Conservation (phyloP, 2,797 vertebrate species). For the Chaetophractus vellerosus region DNA sequence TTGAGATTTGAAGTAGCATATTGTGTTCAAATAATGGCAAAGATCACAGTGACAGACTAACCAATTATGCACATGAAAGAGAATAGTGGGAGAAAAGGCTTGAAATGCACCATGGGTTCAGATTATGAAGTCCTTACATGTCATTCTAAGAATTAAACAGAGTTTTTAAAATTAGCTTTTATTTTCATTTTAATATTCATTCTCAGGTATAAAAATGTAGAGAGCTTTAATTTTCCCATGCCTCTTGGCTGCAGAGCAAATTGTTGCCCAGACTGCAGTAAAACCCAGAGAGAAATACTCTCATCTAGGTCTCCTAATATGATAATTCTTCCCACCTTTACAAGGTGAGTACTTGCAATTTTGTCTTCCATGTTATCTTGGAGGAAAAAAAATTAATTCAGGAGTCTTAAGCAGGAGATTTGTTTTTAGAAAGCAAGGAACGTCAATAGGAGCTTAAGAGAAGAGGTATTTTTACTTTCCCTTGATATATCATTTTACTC, state of each 20-base stretch:
- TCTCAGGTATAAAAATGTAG: not conserved
- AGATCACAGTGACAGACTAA: not conserved
- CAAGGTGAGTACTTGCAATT: slow-evolving; percentile 8
- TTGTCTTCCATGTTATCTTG: slow-evolving; percentile 22
- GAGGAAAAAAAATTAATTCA: not conserved
- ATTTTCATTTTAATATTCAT: slow-evolving; percentile 17
- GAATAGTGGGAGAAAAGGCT: not conserved
- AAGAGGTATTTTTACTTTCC: not conserved
- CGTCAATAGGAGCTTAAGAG: not conserved
- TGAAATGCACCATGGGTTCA: not conserved
- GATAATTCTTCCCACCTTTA: slow-evolving; percentile 2
- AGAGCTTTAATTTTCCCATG: not conserved
- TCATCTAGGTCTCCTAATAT: not conserved
- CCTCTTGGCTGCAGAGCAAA: not conserved
- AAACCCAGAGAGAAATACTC: slow-evolving; percentile 41
- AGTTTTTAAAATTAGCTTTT: not conserved
- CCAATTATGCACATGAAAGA: not conserved
- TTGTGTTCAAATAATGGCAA: not conserved
- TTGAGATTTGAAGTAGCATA: not conserved
- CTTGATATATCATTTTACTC: not conserved
- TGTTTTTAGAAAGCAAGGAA: not conserved
- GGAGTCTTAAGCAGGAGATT: slow-evolving; percentile 16
- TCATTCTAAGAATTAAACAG: not conserved
- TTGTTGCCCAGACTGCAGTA: not conserved
- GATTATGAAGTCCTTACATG: not conserved